These are phyloP conservation scores for Drosophila colorata DNA, from an alignment of 2,888 invertebrate species.

Conservation along the genomic window DNA sequence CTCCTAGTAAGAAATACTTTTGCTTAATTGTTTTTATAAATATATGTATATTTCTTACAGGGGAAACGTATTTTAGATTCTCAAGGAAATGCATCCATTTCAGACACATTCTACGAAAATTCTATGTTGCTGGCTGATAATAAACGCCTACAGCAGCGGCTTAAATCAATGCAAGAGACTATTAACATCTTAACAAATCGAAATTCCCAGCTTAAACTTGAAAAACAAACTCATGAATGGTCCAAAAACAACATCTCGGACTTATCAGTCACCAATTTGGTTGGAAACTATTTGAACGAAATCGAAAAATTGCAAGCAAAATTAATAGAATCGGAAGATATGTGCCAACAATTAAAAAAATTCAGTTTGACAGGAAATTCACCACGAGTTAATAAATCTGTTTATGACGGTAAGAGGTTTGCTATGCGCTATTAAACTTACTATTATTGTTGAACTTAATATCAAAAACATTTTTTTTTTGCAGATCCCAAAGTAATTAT, in stretches of 20 bases:
- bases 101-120: conserved; percentile 98
- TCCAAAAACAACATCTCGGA: conserved; percentile 83
- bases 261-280: conserved; percentile 88
- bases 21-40: neutral
- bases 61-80: conserved; percentile 95
- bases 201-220: conserved; percentile 92
- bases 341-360: conserved; percentile 90
- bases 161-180: conserved; percentile 98
- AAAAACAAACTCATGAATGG: conserved; percentile 87
- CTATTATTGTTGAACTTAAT: no score
- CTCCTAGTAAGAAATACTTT: no score
- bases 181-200: conserved; percentile 93
- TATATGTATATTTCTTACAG: conserved; percentile 82
- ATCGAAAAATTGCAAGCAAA: conserved; percentile 96
- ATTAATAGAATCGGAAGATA: conserved; percentile 93
- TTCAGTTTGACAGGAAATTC: conserved; percentile 34
- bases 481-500: conserved; percentile 86
- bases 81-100: conserved; percentile 94
- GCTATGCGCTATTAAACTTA: neutral
- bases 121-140: conserved; percentile 95
- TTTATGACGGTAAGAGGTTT: conserved; percentile 62
- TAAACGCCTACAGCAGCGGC: conserved; percentile 93
- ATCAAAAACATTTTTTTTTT: neutral
- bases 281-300: conserved; percentile 94
- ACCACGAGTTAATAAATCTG: conserved; percentile 28